phyloP scores from a whole-genome alignment of 2,888 invertebrate species.

The Tiliacea aurago region DNA sequence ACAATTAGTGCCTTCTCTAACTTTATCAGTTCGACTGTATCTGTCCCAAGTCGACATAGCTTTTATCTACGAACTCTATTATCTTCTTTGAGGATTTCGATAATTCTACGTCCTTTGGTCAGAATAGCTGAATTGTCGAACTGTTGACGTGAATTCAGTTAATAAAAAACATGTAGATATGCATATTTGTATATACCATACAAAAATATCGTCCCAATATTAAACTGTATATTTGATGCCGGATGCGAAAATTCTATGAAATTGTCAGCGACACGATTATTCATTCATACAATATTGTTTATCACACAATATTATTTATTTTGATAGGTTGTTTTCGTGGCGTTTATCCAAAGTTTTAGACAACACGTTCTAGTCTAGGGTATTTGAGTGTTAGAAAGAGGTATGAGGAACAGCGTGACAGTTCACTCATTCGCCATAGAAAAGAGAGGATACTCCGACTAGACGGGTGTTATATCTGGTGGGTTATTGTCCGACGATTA shows the following conservation, averaged over 20 bases:
- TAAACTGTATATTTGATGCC: slow-evolving; percentile 18
- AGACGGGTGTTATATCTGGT: no score
- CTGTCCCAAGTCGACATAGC: background rate
- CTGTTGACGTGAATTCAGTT: background rate
- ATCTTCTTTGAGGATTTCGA: background rate
- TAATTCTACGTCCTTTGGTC: slow-evolving; percentile 3
- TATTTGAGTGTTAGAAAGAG: background rate
- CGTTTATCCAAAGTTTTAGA: slow-evolving; percentile 42
- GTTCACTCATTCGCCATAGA: no score
- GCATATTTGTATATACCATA: no score
- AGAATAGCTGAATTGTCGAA: background rate
- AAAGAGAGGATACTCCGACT: no score
- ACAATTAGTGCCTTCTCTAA: slow-evolving; percentile 40
- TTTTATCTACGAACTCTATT: slow-evolving; percentile 23
- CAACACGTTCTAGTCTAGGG: background rate
- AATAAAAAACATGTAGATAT: background rate
- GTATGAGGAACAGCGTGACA: no score
- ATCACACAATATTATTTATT: slow-evolving; percentile 9
- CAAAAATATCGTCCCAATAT: background rate
- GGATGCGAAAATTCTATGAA: slow-evolving; percentile 20
- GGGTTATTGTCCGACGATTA: no score
- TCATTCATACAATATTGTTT: slow-evolving; percentile 20
- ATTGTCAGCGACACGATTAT: slow-evolving; percentile 22
- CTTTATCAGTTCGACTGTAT: slow-evolving; percentile 35
- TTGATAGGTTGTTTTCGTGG: slow-evolving; percentile 23